A percentile compares a stretch with the other conserved stretches of the same genome.
These are phyloP conservation scores for Sinodicranocentrus sp. DNA, from an alignment of 2,888 invertebrate species.

Conservation along the genomic window DNA sequence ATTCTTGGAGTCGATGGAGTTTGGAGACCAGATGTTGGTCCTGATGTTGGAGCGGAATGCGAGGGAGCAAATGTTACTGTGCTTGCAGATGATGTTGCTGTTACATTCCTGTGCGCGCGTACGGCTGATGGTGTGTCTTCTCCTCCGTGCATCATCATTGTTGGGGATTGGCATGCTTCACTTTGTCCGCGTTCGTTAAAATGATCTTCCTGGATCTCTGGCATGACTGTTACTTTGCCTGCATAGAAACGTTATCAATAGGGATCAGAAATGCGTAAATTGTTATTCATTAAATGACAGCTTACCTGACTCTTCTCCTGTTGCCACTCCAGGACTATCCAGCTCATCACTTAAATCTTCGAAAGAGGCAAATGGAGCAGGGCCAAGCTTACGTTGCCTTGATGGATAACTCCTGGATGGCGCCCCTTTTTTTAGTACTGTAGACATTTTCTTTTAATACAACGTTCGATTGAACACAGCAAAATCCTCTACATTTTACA, in stretches of 20 bases:
- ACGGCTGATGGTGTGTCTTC: conserved; percentile 76
- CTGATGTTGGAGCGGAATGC: conserved; percentile 68
- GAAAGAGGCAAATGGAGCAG: conserved; percentile 96
- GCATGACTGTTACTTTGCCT: conserved; percentile 77
- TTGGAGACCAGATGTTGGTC: conserved; percentile 78
- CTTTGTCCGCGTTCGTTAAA: conserved; percentile 41
- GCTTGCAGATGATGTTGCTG: conserved; percentile 71
- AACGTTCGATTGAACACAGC: too few species aligned
- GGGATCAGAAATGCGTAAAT: background rate
- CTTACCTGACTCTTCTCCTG: conserved; percentile 56
- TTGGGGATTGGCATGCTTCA: conserved; percentile 79
- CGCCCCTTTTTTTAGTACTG: conserved; percentile 71
- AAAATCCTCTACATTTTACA: too few species aligned
- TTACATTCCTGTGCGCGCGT: conserved; percentile 58
- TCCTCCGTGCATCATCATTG: conserved; percentile 81
- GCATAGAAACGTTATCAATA: background rate
- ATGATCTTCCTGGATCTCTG: conserved; percentile 80
- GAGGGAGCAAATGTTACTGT: conserved; percentile 69
- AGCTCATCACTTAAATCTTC: conserved; percentile 93
- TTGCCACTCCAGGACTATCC: conserved; percentile 79
- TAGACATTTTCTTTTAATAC: conserved; percentile 58
- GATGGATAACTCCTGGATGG: conserved; percentile 76
- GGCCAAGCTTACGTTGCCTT: conserved; percentile 87
- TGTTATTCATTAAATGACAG: background rate
- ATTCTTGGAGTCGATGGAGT: conserved; percentile 90